Evolutionary conservation across 2,888 invertebrate species (phyloP).

Genomic region (Smittia sp.): DNA sequence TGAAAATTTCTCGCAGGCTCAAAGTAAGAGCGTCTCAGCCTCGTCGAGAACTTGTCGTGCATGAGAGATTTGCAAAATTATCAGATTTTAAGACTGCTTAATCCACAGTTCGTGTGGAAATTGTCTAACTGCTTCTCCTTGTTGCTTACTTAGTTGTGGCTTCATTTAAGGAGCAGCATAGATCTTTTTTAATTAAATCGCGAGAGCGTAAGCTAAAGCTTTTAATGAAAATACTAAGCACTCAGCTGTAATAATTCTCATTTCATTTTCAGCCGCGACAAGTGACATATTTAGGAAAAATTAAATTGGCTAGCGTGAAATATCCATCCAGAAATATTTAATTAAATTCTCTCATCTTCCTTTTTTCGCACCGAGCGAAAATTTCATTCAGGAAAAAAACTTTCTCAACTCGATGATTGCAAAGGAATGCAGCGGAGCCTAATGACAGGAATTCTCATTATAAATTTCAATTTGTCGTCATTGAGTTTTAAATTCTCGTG

Average conservation of each 20-base stretch:
- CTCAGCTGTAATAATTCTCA: not conserved
- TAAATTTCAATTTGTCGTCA: too few relatives aligned
- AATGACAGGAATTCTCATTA: too few relatives aligned
- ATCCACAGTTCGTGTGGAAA: not conserved
- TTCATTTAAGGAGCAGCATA: not conserved
- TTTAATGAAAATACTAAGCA: not conserved
- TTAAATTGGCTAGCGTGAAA: not conserved
- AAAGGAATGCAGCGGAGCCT: too few relatives aligned
- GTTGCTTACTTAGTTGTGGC: not conserved
- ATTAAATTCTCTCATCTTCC: not conserved
- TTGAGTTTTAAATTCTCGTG: too few relatives aligned
- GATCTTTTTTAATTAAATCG: slow-evolving; percentile 5
- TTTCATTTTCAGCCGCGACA: not conserved
- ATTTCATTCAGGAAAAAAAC: too few relatives aligned
- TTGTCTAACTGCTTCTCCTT: not conserved
- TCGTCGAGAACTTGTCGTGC: not conserved
- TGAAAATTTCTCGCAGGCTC: too few relatives aligned
- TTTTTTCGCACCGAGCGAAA: too few relatives aligned
- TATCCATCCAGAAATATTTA: not conserved
- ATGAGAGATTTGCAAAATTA: too few relatives aligned
- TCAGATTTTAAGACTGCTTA: not conserved
- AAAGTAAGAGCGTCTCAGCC: too few relatives aligned
- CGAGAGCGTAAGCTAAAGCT: not conserved
- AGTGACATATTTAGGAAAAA: slow-evolving; percentile 1
- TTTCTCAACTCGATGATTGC: too few relatives aligned